Percentiles rank a stretch among this genome's conserved stretches.
Conservation (phyloP, 2,888 invertebrate genomes). For the Rhagophthalmus giganteus region DNA sequence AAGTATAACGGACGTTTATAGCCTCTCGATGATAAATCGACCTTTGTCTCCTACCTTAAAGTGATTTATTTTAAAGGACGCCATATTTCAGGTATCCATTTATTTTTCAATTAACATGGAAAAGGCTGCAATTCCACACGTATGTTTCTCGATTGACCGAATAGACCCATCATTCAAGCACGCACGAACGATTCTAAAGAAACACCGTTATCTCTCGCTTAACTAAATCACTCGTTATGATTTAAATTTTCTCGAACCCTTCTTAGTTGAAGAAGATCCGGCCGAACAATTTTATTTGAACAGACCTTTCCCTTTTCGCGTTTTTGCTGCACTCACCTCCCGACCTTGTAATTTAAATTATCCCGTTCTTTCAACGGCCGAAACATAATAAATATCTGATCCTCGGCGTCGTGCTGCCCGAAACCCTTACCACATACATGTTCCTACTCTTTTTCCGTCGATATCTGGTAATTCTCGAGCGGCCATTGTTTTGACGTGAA, state of each 20-base stretch:
- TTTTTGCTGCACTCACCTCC: slow-evolving; percentile 5
- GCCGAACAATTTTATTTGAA: slow-evolving; percentile 8
- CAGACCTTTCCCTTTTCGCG: slow-evolving; percentile 1
- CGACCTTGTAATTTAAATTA: slow-evolving; percentile 10
- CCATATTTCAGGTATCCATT: too few relatives aligned
- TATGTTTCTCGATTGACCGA: too few relatives aligned
- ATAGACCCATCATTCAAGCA: too few relatives aligned
- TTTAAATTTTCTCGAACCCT: slow-evolving; percentile 19
- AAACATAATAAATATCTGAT: slow-evolving; percentile 3
- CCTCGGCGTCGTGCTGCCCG: neutral
- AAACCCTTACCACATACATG: slow-evolving; percentile 5
- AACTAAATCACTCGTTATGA: too few relatives aligned
- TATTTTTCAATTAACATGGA: too few relatives aligned
- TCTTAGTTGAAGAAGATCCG: neutral
- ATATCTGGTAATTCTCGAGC: neutral
- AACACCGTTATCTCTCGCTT: too few relatives aligned
- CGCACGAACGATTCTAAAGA: too few relatives aligned
- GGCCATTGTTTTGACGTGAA: slow-evolving; percentile 18
- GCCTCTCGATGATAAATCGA: too few relatives aligned
- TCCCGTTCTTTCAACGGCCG: neutral
- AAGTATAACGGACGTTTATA: too few relatives aligned
- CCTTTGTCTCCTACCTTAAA: too few relatives aligned
- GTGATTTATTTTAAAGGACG: too few relatives aligned
- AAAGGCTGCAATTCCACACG: too few relatives aligned
- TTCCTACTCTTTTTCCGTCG: slow-evolving; percentile 1